A percentile compares a stretch with the other conserved stretches of the same genome.
phyloP scores from a whole-genome alignment of 2,888 invertebrate genomes.

The Papilio protenor region DNA sequence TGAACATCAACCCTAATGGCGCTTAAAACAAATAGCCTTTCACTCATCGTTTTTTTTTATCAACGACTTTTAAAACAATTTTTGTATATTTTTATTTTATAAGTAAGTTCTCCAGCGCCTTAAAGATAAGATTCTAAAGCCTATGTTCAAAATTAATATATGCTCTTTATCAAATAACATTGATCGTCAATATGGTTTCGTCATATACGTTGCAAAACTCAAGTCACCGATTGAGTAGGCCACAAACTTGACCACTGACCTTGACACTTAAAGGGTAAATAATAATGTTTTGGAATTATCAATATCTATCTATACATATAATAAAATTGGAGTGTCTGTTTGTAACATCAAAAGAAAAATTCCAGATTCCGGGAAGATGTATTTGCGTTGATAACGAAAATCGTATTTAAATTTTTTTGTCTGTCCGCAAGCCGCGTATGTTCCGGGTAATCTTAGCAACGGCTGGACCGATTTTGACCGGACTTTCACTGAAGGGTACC shows the following conservation, averaged over 20 bases:
- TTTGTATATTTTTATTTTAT: neutral
- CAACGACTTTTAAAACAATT: no score
- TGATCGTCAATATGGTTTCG: neutral
- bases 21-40: no score
- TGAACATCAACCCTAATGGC: no score
- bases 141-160: neutral
- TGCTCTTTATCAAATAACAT: slow-evolving; percentile 5
- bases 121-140: neutral
- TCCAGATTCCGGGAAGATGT: no score
- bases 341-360: neutral
- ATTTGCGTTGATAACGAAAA: no score
- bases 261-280: slow-evolving; percentile 21
- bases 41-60: no score
- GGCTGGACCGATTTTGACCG: no score
- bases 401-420: no score
- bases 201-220: slow-evolving; percentile 6
- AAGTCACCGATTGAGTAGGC: neutral
- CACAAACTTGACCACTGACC: slow-evolving; percentile 24
- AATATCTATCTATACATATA: neutral
- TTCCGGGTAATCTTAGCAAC: no score
- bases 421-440: no score
- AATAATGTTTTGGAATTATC: neutral
- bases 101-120: neutral
- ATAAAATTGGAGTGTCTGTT: no score
- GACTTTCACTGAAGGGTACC: no score